Conservation (phyloP, 2,113 vertebrate genomes). For the Odobenus rosmarus region DNA sequence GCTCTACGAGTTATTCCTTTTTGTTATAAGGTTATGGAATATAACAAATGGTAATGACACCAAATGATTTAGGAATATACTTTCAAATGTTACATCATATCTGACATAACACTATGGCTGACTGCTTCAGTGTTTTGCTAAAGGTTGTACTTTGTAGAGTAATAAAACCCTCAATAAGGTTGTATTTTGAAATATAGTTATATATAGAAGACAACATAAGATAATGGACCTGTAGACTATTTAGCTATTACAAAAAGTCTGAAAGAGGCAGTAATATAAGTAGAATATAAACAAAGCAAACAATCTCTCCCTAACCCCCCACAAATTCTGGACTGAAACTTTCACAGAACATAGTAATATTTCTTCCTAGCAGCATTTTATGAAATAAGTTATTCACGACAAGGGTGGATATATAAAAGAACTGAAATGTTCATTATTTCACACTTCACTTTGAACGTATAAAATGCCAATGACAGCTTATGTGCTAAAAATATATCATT, state of each 20-base stretch:
- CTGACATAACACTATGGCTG: background rate
- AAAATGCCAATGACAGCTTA: background rate
- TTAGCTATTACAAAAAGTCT: background rate
- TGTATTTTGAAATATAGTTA: background rate
- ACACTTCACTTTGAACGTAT: background rate
- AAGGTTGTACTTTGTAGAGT: background rate
- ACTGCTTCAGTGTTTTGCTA: conserved; percentile 17
- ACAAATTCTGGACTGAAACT: background rate
- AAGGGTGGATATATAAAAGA: background rate
- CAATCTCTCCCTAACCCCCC: background rate
- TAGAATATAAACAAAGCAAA: conserved; percentile 1
- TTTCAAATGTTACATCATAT: conserved; percentile 20
- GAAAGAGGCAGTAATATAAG: background rate
- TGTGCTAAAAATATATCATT: conserved; percentile 8
- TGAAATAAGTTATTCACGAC: background rate
- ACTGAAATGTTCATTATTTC: background rate
- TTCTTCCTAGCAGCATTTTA: conserved; percentile 1
- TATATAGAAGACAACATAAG: background rate
- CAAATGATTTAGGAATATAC: conserved; percentile 12
- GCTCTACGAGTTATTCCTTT: conserved; percentile 23
- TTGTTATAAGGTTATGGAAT: background rate
- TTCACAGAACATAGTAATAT: background rate
- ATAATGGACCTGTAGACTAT: background rate
- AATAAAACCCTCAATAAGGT: background rate
- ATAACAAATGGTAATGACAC: background rate